These are phyloP conservation scores for Brevimyrus niger DNA, from an alignment of 2,113 vertebrate genomes.

Conservation along the genomic window DNA sequence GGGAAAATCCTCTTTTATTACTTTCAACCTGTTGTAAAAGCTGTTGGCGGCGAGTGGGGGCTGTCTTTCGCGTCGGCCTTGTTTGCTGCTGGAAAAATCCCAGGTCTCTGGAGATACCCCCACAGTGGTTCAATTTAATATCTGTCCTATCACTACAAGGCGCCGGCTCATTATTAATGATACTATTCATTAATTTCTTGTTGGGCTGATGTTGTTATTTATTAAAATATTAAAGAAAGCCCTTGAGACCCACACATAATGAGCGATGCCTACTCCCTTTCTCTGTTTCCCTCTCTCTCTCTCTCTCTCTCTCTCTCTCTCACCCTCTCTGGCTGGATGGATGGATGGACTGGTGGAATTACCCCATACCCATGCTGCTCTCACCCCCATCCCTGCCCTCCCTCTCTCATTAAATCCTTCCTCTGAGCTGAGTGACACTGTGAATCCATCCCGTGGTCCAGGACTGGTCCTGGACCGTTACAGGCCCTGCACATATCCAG, in stretches of 20 bases:
- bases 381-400: conserved; percentile 51
- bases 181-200: conserved; percentile 99
- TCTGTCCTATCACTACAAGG: conserved; percentile 96
- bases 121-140: conserved; percentile 99
- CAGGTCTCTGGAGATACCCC: conserved; percentile 91
- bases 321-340: conserved; percentile 37
- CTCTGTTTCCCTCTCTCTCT: background rate
- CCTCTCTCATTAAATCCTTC: conserved; percentile 90
- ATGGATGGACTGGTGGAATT: conserved; percentile 65
- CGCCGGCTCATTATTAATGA: conserved; percentile 99
- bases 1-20: conserved; percentile 99
- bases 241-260: conserved; percentile 90
- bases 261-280: conserved; percentile 80
- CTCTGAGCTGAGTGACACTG: conserved; percentile 92
- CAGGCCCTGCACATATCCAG: conserved; percentile 69
- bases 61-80: conserved; percentile 92
- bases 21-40: conserved; percentile 99
- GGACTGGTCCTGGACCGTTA: conserved; percentile 67
- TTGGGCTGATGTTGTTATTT: conserved; percentile 99
- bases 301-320: conserved; percentile 1
- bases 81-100: conserved; percentile 98
- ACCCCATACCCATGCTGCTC: conserved; percentile 61
- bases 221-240: conserved; percentile 99
- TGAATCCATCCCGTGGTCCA: conserved; percentile 83
- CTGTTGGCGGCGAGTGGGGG: conserved; percentile 92